phyloP scores from a whole-genome alignment of 1,140 invertebrate genomes.

The Aleiodes sp. region DNA sequence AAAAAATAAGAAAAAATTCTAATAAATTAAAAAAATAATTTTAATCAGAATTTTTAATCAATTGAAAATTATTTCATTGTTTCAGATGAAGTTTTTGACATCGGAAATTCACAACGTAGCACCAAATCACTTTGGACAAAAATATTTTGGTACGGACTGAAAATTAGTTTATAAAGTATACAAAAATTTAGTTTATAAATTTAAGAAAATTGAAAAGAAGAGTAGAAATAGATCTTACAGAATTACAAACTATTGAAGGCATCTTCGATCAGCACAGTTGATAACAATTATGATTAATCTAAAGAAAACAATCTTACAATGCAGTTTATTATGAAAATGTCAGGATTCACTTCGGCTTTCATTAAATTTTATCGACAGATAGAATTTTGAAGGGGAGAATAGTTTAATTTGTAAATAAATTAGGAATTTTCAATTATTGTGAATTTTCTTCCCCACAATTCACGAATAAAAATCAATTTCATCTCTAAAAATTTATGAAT shows the following conservation, averaged over 20 bases:
- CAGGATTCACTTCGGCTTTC: too few relatives aligned
- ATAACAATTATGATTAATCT: not conserved
- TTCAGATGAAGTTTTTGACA: slow-evolving; percentile 91
- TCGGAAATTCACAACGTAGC: slow-evolving; percentile 95
- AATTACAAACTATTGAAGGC: slow-evolving; percentile 24
- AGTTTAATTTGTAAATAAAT: too few relatives aligned
- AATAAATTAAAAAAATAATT: not conserved
- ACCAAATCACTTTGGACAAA: slow-evolving; percentile 97
- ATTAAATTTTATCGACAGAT: too few relatives aligned
- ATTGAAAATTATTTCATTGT: slow-evolving; percentile 46
- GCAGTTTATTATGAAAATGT: too few relatives aligned
- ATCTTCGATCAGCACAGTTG: not conserved
- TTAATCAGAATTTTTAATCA: slow-evolving; percentile 19
- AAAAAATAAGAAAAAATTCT: too few relatives aligned
- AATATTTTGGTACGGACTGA: slow-evolving; percentile 98
- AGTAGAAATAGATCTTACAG: not conserved
- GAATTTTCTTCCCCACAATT: too few relatives aligned
- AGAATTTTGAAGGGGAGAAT: too few relatives aligned
- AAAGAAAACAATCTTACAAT: too few relatives aligned
- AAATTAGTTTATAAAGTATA: slow-evolving; percentile 21
- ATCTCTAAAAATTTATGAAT: too few relatives aligned
- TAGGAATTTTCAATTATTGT: too few relatives aligned
- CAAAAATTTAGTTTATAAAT: not conserved
- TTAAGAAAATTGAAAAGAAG: not conserved
- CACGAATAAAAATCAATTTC: too few relatives aligned